Base-by-base conservation (phyloP, 2,888 invertebrate species). In the Pyrrhosoma nymphula region DNA sequence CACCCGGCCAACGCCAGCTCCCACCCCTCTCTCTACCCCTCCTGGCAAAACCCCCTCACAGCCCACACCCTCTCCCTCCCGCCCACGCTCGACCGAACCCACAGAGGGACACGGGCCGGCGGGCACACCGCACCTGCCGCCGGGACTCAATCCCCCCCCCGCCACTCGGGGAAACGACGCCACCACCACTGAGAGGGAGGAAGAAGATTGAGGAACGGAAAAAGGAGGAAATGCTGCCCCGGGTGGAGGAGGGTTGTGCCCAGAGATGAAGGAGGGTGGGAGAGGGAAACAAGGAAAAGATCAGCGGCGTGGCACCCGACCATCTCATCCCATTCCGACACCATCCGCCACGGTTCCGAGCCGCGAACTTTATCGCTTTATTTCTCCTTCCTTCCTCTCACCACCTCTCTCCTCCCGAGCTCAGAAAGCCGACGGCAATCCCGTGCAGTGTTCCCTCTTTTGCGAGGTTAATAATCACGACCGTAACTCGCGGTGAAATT, bases 81-180 rank as follows among this genome's bases (percentile, higher is more conserved):
- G 3, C 89, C n/a, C 89, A 47, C 93, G 63, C 93, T 93, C 93
- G 93, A 93, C 69, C 56, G 90, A 63, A n/a, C 91, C 91, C 93
- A 55, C 69, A 63, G 69, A 63, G 93, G 91, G 91, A 91, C 63
- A 91, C 91, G 91, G 93, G 47, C 93, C 93, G 93, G 35, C 69
- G 93, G 47, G 39, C 93, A 93, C 93, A 93, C 63, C 69, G 93
- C 93, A 93, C 93, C 93, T 93, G 93, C 93, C 93, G n/a, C 93
- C 93, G 16, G 82, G 82, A n/a, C 82, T 82, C 39, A 63, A n/a
- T 26, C 23, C 90, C 90, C 16, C 93, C 75, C 47, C 93, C 69
- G 47, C 47, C 14, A 60, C 91, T 23, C 91, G 35, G 35, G 60
- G 60, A 47, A 8, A 12, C 60, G 60, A 60, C 60, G n/a, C 90